Percentiles rank a stretch among this genome's conserved stretches.
phyloP scores from a whole-genome alignment of 2,113 vertebrate genomes.

The Coryphaenoides rupestris region DNA sequence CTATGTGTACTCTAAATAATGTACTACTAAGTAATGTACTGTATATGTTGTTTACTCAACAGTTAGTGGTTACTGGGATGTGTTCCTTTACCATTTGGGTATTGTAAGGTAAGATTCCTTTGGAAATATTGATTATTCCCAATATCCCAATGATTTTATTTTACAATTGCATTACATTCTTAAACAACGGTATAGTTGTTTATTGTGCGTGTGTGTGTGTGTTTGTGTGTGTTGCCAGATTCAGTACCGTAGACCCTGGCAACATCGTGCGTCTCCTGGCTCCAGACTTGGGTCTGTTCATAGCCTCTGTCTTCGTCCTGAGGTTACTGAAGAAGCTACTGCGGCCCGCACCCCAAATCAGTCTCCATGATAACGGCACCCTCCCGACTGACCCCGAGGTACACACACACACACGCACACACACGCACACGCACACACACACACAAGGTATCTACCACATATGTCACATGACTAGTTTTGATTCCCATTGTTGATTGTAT shows the following conservation, averaged over 20 bases:
- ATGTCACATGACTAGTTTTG: no score
- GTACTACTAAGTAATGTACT: background rate
- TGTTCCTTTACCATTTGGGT: conserved; percentile 69
- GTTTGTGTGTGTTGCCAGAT: conserved; percentile 51
- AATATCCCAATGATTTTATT: background rate
- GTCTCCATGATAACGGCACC: conserved; percentile 53
- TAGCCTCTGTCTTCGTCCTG: conserved; percentile 54
- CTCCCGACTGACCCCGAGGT: conserved; percentile 53
- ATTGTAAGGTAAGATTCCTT: conserved; percentile 67
- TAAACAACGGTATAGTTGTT: background rate
- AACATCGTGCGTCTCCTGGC: conserved; percentile 66
- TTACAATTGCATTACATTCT: background rate
- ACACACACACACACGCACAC: background rate
- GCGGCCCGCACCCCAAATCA: conserved; percentile 30
- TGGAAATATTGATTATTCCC: background rate
- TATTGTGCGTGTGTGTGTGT: no score
- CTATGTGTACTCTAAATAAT: background rate
- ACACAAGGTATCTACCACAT: no score
- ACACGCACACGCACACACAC: no score
- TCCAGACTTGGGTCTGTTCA: conserved; percentile 65
- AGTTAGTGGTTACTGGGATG: conserved; percentile 69
- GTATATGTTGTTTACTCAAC: conserved; percentile 24
- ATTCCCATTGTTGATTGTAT: no score
- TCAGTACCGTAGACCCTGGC: conserved; percentile 61
- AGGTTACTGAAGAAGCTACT: conserved; percentile 61